Conservation (phyloP, 2,797 vertebrate genomes). For the Centroberyx gerrardi region DNA sequence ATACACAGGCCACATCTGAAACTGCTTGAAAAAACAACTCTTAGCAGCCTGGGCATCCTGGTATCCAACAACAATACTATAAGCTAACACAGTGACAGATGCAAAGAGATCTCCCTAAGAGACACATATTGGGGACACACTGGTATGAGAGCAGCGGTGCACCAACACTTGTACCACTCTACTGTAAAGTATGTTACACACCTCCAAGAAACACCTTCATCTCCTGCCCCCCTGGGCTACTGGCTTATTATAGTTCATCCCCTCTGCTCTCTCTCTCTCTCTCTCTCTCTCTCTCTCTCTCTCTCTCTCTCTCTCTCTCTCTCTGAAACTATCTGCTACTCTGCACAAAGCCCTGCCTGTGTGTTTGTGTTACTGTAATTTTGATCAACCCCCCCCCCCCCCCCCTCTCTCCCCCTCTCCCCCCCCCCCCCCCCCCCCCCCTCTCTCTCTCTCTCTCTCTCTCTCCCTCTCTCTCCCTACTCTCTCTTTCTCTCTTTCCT, state of each 20-base stretch:
- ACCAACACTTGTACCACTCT: not conserved
- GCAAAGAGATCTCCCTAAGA: not conserved
- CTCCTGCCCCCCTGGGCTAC: not conserved
- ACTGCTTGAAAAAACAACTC: slow-evolving; percentile 25
- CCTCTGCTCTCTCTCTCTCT: slow-evolving; percentile 20
- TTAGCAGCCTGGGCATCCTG: not conserved
- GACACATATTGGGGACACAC: no score
- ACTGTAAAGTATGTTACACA: not conserved
- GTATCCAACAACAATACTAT: no score
- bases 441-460: slow-evolving; percentile 23
- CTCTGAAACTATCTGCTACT: slow-evolving; percentile 34
- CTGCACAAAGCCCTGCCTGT: slow-evolving; percentile 51
- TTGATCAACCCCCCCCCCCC: slow-evolving; percentile 30
- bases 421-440: slow-evolving; percentile 8
- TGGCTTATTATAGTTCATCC: slow-evolving; percentile 12
- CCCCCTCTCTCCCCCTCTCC: not conserved
- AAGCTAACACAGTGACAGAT: no score
- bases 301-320: slow-evolving; percentile 9
- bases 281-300: slow-evolving; percentile 1
- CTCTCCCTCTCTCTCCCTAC: slow-evolving; percentile 11
- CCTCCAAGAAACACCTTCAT: slow-evolving; percentile 1
- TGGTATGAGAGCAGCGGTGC: not conserved
- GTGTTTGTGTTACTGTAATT: slow-evolving; percentile 54
- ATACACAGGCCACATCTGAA: slow-evolving; percentile 39
- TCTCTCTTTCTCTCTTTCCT: slow-evolving; percentile 62